phyloP scores from a whole-genome alignment of 2,888 invertebrate species.

The Orthosia incerta region DNA sequence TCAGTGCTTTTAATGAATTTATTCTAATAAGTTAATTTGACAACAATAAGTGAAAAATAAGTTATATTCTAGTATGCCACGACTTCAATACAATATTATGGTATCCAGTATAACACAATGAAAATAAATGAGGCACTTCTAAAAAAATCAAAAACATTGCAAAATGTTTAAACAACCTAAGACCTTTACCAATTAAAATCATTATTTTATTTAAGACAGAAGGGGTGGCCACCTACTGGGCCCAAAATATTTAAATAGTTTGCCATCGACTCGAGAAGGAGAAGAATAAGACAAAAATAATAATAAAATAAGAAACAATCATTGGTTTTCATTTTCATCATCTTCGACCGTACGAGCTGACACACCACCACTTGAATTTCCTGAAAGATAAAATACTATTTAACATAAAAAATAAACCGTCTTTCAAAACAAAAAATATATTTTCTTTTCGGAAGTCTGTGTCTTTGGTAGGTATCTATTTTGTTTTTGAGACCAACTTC shows the following conservation, averaged over 20 bases:
- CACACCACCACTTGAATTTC: background rate
- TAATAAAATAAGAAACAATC: conserved; percentile 2
- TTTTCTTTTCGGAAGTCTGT: too few species aligned
- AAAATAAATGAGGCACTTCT: background rate
- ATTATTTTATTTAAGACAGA: background rate
- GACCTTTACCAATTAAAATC: background rate
- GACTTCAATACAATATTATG: conserved; percentile 3
- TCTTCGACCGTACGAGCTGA: conserved; percentile 37
- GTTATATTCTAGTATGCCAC: conserved; percentile 60
- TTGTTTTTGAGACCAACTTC: too few species aligned
- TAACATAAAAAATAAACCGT: too few species aligned
- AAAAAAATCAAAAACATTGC: background rate
- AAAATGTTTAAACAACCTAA: background rate
- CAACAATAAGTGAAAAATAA: conserved; percentile 34
- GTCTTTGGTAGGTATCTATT: too few species aligned
- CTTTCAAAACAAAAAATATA: too few species aligned
- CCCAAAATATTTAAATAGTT: too few species aligned
- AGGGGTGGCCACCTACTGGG: too few species aligned
- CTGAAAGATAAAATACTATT: conserved; percentile 5
- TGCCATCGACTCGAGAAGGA: too few species aligned
- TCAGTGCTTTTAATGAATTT: conserved; percentile 36
- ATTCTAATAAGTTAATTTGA: conserved; percentile 32
- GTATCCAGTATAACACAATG: background rate
- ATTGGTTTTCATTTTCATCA: conserved; percentile 11
- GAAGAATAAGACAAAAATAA: background rate